phyloP scores from a whole-genome alignment of 2,113 vertebrate species.

The Fukomys damarensis region DNA sequence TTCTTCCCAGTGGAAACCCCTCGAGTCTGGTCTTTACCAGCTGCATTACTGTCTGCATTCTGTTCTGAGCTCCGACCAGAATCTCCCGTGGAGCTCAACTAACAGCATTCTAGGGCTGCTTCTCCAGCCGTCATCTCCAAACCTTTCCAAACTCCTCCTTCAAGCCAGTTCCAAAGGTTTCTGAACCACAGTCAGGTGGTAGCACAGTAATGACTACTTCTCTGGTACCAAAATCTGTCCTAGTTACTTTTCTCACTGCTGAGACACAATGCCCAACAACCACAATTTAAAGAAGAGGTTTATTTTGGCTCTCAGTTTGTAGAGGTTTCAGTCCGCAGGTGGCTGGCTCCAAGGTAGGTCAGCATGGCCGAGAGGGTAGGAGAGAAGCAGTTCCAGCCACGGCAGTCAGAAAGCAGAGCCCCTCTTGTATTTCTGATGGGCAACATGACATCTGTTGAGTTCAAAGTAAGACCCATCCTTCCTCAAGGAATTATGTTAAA shows the following conservation, averaged over 20 bases:
- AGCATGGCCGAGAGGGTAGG: background rate
- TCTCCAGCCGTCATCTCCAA: background rate
- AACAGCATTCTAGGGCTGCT: background rate
- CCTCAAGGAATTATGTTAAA: background rate
- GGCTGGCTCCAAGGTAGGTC: background rate
- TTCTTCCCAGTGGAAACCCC: background rate
- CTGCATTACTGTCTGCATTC: background rate
- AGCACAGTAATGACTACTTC: background rate
- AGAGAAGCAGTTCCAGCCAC: background rate
- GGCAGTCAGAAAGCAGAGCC: background rate
- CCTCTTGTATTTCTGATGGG: background rate
- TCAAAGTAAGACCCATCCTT: background rate
- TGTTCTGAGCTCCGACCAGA: background rate
- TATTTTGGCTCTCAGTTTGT: background rate
- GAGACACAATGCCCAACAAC: background rate
- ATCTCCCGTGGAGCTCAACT: background rate
- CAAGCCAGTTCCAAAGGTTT: background rate
- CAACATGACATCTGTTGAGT: background rate
- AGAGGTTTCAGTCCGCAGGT: background rate
- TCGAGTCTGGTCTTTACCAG: background rate
- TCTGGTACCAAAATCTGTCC: background rate
- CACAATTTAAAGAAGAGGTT: background rate
- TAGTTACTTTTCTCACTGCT: background rate
- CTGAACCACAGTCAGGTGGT: background rate
- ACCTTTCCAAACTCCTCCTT: background rate